phyloP scores from a whole-genome alignment of 1,140 invertebrate species.

The Heliconius hewitsoni region DNA sequence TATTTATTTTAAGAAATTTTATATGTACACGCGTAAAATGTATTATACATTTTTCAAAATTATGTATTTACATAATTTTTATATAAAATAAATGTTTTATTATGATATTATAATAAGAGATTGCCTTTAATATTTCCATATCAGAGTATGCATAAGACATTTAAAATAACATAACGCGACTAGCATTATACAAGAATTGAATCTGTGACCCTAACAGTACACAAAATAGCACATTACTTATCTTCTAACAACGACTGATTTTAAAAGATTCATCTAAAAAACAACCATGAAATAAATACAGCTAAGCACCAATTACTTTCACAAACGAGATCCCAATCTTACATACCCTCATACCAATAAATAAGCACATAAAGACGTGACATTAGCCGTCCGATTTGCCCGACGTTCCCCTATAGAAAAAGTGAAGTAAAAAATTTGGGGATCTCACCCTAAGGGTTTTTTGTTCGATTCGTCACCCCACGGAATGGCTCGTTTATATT shows the following conservation, averaged over 20 bases:
- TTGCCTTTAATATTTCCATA: no score
- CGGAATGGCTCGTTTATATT: constrained; percentile 49
- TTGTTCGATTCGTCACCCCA: constrained; percentile 51
- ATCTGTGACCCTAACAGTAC: background rate
- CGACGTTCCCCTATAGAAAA: constrained; percentile 47
- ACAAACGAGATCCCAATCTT: constrained; percentile 23
- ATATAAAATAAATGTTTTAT: no score
- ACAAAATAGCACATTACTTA: background rate
- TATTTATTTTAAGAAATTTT: no score
- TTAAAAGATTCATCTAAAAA: constrained; percentile 5
- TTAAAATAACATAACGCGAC: no score
- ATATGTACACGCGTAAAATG: no score
- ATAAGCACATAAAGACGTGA: constrained; percentile 51
- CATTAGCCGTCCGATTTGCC: constrained; percentile 42
- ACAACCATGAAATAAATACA: constrained; percentile 8
- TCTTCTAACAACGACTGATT: background rate
- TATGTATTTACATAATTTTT: no score
- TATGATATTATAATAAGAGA: no score
- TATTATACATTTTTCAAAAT: no score
- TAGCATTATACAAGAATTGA: background rate
- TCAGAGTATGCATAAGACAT: no score
- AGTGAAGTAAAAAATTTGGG: constrained; percentile 50
- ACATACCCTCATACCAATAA: constrained; percentile 45
- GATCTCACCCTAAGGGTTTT: constrained; percentile 47
- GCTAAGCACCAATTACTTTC: constrained; percentile 6